A percentile compares a stretch with the other conserved stretches of the same genome.
These are phyloP conservation scores for Xestia c-nigrum DNA, from an alignment of 2,888 invertebrate species.

Conservation along the genomic window DNA sequence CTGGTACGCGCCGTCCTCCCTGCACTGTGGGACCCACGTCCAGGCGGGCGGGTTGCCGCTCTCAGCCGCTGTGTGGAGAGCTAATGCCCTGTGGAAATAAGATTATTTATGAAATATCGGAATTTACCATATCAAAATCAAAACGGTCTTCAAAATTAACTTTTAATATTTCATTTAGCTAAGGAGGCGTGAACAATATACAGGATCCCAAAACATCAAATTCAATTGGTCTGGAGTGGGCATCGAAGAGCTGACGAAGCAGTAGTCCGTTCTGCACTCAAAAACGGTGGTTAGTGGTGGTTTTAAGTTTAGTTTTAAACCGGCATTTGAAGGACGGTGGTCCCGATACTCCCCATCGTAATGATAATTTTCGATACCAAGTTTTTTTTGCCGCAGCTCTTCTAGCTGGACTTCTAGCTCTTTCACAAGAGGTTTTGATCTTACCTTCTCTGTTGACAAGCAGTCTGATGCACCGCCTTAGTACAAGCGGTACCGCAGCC, in stretches of 20 bases:
- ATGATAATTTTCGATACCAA: not conserved
- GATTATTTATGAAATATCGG: not conserved
- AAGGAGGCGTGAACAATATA: too few species aligned
- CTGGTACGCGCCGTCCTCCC: conserved; percentile 92
- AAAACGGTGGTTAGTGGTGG: not conserved
- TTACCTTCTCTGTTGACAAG: conserved; percentile 92
- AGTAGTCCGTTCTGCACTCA: not conserved
- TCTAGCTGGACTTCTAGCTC: not conserved
- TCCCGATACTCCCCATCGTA: not conserved
- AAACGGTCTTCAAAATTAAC: not conserved
- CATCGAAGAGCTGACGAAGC: not conserved
- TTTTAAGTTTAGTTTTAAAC: too few species aligned
- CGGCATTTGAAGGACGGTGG: too few species aligned
- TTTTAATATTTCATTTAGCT: too few species aligned
- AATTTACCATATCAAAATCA: not conserved
- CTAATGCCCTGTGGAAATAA: conserved; percentile 77
- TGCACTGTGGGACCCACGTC: conserved; percentile 94
- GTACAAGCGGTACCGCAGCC: conserved; percentile 96
- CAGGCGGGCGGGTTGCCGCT: conserved; percentile 94
- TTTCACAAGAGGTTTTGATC: too few species aligned
- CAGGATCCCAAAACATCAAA: not conserved
- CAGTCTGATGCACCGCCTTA: conserved; percentile 93
- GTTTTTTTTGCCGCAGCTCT: not conserved
- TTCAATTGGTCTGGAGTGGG: not conserved
- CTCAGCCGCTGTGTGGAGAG: conserved; percentile 86